Percentiles rank a stretch among this genome's conserved stretches.
Evolutionary conservation across 2,113 vertebrate species (phyloP).

Genomic region (Eurypyga helias): DNA sequence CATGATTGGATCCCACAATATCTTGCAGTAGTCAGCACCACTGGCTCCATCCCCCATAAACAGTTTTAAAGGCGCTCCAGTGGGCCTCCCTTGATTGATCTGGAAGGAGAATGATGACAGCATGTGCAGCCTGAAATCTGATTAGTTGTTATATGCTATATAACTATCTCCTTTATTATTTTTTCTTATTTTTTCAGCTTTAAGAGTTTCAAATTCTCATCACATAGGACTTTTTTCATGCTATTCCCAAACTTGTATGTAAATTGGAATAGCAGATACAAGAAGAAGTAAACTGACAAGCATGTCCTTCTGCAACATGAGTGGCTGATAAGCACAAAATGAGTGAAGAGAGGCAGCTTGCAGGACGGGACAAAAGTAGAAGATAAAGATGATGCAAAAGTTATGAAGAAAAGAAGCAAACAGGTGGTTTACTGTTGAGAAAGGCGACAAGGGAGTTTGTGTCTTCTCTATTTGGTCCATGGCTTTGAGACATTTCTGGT

Average conservation of each 20-base stretch:
- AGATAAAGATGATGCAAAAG: background rate
- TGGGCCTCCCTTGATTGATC: background rate
- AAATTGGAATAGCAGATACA: background rate
- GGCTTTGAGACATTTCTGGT: background rate
- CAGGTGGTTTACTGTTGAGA: background rate
- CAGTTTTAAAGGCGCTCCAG: background rate
- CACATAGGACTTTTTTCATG: background rate
- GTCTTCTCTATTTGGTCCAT: background rate
- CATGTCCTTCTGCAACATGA: fast-evolving
- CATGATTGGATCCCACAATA: background rate
- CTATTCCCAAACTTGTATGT: background rate
- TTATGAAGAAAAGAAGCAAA: background rate
- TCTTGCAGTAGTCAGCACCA: background rate
- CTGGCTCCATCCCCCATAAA: background rate
- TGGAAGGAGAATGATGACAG: background rate
- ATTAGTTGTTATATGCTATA: background rate
- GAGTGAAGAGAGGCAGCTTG: background rate
- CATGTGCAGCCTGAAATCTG: background rate
- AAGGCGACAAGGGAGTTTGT: background rate
- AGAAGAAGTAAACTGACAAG: background rate
- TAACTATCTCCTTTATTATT: background rate
- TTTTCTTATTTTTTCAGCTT: background rate
- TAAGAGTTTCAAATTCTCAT: background rate
- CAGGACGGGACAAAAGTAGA: background rate
- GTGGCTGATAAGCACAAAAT: background rate